phyloP scores from a whole-genome alignment of 1,140 invertebrate genomes.

The Dreissena rostriformis region DNA sequence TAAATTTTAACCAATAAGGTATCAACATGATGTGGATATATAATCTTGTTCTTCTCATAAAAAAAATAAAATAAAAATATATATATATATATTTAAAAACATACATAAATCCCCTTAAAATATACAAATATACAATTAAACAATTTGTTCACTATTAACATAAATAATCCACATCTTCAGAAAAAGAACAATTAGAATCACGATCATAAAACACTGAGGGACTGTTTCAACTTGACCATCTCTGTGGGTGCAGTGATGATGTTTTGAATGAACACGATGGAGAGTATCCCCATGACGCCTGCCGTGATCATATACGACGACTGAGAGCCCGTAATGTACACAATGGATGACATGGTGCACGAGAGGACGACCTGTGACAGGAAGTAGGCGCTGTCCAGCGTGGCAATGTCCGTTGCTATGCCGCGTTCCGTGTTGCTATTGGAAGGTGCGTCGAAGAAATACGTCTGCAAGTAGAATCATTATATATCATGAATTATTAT shows the following conservation, averaged over 20 bases:
- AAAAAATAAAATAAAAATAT: too few relatives aligned
- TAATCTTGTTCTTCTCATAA: too few relatives aligned
- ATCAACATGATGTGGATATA: too few relatives aligned
- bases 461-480: slow-evolving; percentile 69
- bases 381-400: slow-evolving; percentile 82
- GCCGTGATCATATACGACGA: slow-evolving; percentile 81
- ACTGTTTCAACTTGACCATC: slow-evolving; percentile 32
- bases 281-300: slow-evolving; percentile 74
- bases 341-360: slow-evolving; percentile 81
- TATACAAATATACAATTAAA: too few relatives aligned
- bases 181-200: background rate
- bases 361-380: slow-evolving; percentile 82
- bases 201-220: slow-evolving; percentile 23
- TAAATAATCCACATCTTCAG: too few relatives aligned
- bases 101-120: too few relatives aligned
- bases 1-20: too few relatives aligned
- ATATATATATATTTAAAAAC: too few relatives aligned
- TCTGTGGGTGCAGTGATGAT: slow-evolving; percentile 70
- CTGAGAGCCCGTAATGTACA: slow-evolving; percentile 80
- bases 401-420: slow-evolving; percentile 81
- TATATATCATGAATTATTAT: background rate
- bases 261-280: slow-evolving; percentile 72
- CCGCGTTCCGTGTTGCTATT: slow-evolving; percentile 70
- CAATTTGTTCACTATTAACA: too few relatives aligned
- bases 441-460: slow-evolving; percentile 65